These are phyloP conservation scores for Eupithecia subfuscata DNA, from an alignment of 2,888 invertebrate species.

Conservation along the genomic window DNA sequence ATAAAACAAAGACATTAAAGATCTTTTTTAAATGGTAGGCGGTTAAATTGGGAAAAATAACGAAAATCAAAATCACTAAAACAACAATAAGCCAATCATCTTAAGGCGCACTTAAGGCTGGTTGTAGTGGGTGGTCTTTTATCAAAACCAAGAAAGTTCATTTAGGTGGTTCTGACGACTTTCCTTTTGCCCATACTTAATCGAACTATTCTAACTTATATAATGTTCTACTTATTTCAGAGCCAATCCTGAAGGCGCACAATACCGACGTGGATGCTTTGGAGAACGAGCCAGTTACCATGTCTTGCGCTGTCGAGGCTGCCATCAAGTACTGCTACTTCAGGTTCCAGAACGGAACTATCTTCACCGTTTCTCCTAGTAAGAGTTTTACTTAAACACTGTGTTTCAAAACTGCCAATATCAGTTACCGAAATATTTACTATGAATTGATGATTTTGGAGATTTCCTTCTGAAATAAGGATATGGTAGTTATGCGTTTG, in stretches of 20 bases:
- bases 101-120: background rate
- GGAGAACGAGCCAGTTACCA: conserved; percentile 54
- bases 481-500: no score
- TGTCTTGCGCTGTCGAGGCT: conserved; percentile 64
- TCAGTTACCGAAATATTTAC: no score
- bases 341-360: conserved; percentile 66
- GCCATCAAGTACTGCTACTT: conserved; percentile 74
- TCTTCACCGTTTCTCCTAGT: conserved; percentile 67
- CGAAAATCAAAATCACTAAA: no score
- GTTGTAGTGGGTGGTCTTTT: no score
- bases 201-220: background rate
- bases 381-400: conserved; percentile 36
- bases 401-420: no score
- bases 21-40: no score
- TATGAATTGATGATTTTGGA: no score
- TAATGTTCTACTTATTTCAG: conserved; percentile 50
- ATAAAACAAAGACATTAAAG: no score
- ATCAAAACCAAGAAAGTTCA: background rate
- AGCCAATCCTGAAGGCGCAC: conserved; percentile 56
- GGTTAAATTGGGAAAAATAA: background rate
- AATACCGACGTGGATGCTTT: conserved; percentile 35
- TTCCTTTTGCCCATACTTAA: background rate
- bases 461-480: no score
- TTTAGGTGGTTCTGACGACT: background rate
- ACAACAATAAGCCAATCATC: background rate